Evolutionary conservation across 2,113 vertebrate genomes (phyloP), one percentile per base, ranked within the genome.

Genomic region (Panthera leo): DNA sequence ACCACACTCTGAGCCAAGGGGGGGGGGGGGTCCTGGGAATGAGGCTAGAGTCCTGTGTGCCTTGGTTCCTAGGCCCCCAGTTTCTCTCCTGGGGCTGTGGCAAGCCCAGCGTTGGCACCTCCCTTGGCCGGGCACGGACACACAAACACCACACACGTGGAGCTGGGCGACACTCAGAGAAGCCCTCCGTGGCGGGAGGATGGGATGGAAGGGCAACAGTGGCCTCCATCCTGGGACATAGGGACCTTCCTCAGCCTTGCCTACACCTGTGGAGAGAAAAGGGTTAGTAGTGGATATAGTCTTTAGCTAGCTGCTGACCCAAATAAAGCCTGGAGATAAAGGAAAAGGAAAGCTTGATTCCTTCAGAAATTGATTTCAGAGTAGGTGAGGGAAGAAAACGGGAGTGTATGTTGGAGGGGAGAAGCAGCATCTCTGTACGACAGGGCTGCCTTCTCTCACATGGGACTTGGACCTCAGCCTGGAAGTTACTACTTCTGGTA

Each of bases 251-350:
- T 98, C 96, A 78, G 97, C 85, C 95, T 98, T 91, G 93, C 98
- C 97, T 99, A 99, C 53, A 99, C 99, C 99, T 99, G 98, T 53
- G 16, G 65, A 95, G 98, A 98, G 82, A 98, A 85, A 88, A 34
- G 29, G 2, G 10, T 1, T 65, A 68, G 21, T 48, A 18, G n/a
- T 42, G 18, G 39, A 76, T n/a, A 68, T 1, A n/a, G 68, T 86
- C 55, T 80, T 93, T 48, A 63, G 68, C 61, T 48, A 23, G 16
- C 39, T 78, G 39, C 39, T 87, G 34, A 45, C 21, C 36, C 34
- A 15, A 36, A 1, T 51, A 71, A 68, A 53, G 29, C 34, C 15
- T 61, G 27, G 42, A 88, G 29, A 82, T 48, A 84, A 90, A 71
- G 76, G 70, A 84, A 93, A 80, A 58, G 73, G 53, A 55, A 96